Percentiles rank a stretch among this genome's conserved stretches.
Evolutionary conservation across 2,113 vertebrate genomes (phyloP).

Genomic region (Oncorhynchus keta): DNA sequence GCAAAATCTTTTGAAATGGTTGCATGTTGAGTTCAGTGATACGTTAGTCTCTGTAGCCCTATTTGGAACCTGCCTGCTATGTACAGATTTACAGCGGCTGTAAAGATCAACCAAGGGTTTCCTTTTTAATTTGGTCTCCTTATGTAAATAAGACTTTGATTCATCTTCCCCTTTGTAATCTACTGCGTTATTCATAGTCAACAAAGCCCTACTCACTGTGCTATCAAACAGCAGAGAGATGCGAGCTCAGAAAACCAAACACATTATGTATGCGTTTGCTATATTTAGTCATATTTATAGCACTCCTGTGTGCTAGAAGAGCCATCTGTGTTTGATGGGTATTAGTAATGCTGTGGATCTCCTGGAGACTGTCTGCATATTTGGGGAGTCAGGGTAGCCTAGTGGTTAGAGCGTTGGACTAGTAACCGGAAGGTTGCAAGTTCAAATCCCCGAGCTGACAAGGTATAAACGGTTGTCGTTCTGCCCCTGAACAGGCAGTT

Average conservation of each 20-base stretch:
- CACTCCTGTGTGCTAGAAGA: conserved; percentile 38
- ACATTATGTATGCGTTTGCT: conserved; percentile 25
- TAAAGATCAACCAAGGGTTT: neutral
- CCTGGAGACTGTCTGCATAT: conserved; percentile 35
- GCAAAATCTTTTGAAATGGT: too few relatives aligned
- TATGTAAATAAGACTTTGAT: neutral
- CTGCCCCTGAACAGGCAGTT: too few relatives aligned
- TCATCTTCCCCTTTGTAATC: neutral
- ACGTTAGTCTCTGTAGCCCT: neutral
- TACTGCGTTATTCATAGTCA: conserved; percentile 41
- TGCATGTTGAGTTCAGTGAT: too few relatives aligned
- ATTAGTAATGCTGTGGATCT: conserved; percentile 21
- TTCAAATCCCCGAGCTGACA: too few relatives aligned
- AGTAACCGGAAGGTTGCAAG: too few relatives aligned
- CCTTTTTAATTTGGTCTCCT: neutral
- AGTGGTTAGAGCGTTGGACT: too few relatives aligned
- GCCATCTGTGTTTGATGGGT: conserved; percentile 13
- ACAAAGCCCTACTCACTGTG: conserved; percentile 28
- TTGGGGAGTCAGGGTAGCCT: too few relatives aligned
- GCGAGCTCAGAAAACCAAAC: conserved; percentile 34
- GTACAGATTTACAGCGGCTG: neutral
- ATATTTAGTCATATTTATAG: conserved; percentile 38
- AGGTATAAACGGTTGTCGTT: too few relatives aligned
- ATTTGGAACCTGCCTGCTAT: neutral
- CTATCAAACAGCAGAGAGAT: conserved; percentile 12